A percentile compares a stretch with the other conserved stretches of the same genome.
Conservation (phyloP, 2,113 vertebrate species). For the Scomber japonicus region DNA sequence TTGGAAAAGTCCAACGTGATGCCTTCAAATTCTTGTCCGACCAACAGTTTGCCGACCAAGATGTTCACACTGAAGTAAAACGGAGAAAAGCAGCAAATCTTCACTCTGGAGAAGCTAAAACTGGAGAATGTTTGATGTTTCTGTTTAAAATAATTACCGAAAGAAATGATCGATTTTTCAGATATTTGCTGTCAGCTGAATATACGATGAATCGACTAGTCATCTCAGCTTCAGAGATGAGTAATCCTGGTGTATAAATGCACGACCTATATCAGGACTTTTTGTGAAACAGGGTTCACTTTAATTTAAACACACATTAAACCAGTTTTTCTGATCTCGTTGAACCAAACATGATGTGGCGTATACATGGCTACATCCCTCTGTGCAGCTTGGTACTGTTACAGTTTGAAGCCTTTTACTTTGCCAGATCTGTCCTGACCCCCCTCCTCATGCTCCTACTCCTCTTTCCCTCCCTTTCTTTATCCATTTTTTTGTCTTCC, state of each 20-base stretch:
- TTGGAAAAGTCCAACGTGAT: not conserved
- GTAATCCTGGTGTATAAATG: not conserved
- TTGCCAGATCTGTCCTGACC: conserved; percentile 3
- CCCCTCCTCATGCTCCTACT: conserved; percentile 5
- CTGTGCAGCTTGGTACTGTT: conserved; percentile 1
- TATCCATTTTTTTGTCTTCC: conserved; percentile 17
- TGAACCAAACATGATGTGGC: not conserved
- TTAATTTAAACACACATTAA: not conserved
- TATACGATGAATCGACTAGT: not conserved
- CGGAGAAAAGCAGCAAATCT: not conserved
- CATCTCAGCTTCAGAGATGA: not conserved
- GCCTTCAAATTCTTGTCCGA: not conserved
- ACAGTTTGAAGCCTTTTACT: conserved; percentile 24
- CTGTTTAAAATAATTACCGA: not conserved
- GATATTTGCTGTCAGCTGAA: not conserved
- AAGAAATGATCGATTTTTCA: not conserved
- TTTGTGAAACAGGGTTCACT: not conserved
- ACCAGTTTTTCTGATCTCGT: not conserved
- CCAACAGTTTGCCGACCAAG: not conserved
- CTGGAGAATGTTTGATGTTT: not conserved
- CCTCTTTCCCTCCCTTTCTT: conserved; percentile 34
- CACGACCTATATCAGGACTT: not conserved
- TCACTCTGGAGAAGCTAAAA: not conserved
- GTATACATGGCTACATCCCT: not conserved
- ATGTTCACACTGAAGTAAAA: not conserved